Conservation (phyloP, 1,140 invertebrate genomes). For the Drosophila littoralis region DNA sequence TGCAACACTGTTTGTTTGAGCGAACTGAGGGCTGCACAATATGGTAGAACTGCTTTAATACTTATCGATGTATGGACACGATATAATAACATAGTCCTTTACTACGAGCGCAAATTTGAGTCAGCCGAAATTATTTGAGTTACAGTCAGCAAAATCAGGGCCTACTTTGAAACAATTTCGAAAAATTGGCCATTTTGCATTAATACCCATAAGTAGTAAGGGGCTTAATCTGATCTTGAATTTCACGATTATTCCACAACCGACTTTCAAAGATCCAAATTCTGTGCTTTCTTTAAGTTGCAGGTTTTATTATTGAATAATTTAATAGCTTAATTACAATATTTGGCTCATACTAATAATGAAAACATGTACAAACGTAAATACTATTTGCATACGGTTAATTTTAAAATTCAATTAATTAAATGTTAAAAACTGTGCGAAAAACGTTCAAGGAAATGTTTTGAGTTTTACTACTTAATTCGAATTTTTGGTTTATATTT, state of each 20-base stretch:
- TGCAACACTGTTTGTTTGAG: not conserved
- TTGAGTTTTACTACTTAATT: too few relatives aligned
- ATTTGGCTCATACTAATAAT: not conserved
- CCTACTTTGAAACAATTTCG: slow-evolving; percentile 3
- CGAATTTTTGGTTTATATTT: too few relatives aligned
- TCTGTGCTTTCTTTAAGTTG: not conserved
- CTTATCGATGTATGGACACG: slow-evolving; percentile 2
- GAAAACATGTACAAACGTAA: not conserved
- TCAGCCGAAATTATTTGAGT: not conserved
- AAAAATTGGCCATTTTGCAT: not conserved
- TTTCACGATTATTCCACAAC: not conserved
- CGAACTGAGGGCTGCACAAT: not conserved
- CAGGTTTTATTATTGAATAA: too few relatives aligned
- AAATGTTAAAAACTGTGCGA: not conserved
- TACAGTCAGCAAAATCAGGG: not conserved
- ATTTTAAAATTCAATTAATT: not conserved
- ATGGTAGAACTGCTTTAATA: not conserved
- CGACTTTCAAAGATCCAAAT: not conserved
- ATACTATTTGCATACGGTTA: too few relatives aligned
- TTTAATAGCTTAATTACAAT: not conserved
- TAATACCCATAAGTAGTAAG: too few relatives aligned
- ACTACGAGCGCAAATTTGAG: slow-evolving; percentile 17
- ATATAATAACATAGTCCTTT: slow-evolving; percentile 1
- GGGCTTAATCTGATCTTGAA: too few relatives aligned
- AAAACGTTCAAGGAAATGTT: too few relatives aligned